Conservation (phyloP, 2,888 invertebrate genomes). For the Hypercompe scribonia region DNA sequence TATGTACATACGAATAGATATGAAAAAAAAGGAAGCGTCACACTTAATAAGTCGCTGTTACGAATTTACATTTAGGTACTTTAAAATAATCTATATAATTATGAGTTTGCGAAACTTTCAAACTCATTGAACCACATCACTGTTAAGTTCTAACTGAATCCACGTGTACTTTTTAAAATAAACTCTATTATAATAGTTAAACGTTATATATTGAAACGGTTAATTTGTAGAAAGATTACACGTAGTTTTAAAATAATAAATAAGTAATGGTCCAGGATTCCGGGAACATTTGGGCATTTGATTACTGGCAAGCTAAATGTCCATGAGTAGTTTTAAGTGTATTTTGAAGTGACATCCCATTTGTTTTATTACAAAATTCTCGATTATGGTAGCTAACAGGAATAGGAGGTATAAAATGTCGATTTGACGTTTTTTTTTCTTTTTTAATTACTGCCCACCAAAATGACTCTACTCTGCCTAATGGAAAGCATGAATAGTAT, state of each 20-base stretch:
- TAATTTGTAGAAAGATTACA: background rate
- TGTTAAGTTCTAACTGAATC: background rate
- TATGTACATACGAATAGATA: slow-evolving; percentile 4
- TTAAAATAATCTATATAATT: background rate
- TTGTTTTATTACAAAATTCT: too few species aligned
- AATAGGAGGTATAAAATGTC: too few species aligned
- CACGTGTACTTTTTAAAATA: background rate
- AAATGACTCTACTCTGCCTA: too few species aligned
- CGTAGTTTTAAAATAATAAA: background rate
- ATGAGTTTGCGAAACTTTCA: background rate
- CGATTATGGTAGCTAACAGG: too few species aligned
- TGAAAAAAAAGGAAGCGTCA: background rate
- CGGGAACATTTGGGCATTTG: too few species aligned
- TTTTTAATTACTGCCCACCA: too few species aligned
- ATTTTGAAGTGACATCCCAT: too few species aligned
- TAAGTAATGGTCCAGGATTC: too few species aligned
- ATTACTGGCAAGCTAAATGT: too few species aligned
- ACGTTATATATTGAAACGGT: background rate
- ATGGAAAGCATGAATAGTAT: too few species aligned
- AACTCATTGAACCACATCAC: background rate
- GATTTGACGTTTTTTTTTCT: too few species aligned
- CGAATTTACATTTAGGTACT: background rate
- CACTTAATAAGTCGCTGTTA: background rate
- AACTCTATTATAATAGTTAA: background rate
- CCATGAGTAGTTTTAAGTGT: too few species aligned